Conservation (phyloP, 2,888 invertebrate genomes). For the Patella ulyssiponensis region DNA sequence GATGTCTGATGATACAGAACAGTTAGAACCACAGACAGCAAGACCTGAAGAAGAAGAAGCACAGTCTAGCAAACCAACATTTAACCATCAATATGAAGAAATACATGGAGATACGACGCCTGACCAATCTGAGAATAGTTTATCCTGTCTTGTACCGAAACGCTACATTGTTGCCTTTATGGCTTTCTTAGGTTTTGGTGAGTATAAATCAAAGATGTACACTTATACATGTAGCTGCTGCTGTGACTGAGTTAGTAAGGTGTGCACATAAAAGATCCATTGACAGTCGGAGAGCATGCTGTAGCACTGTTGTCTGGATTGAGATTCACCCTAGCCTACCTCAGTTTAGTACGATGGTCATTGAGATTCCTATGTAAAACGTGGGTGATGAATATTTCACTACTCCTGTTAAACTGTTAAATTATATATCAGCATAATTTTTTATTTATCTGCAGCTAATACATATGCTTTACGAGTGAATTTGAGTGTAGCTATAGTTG, state of each 20-base stretch:
- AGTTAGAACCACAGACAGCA: not conserved
- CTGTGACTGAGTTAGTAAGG: too few relatives aligned
- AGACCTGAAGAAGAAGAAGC: not conserved
- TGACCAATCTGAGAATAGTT: not conserved
- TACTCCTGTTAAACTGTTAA: too few relatives aligned
- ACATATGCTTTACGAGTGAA: conserved; percentile 79
- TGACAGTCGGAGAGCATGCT: too few relatives aligned
- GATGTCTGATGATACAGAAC: conserved; percentile 1
- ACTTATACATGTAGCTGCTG: not conserved
- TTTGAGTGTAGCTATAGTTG: conserved; percentile 92
- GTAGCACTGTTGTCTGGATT: too few relatives aligned
- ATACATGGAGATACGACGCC: not conserved
- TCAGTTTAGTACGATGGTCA: too few relatives aligned
- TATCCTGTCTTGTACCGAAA: conserved; percentile 59
- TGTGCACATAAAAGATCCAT: too few relatives aligned
- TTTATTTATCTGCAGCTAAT: conserved; percentile 57
- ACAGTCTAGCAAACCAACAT: not conserved
- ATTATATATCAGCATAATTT: too few relatives aligned
- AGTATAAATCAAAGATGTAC: conserved; percentile 25
- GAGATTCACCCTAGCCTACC: too few relatives aligned
- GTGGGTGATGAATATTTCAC: too few relatives aligned
- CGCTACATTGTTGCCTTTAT: conserved; percentile 72
- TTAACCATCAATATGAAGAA: not conserved
- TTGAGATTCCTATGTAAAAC: too few relatives aligned
- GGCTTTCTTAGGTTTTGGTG: conserved; percentile 73